Conservation (phyloP, 2,888 invertebrate species). For the Rhodophaea formosa region DNA sequence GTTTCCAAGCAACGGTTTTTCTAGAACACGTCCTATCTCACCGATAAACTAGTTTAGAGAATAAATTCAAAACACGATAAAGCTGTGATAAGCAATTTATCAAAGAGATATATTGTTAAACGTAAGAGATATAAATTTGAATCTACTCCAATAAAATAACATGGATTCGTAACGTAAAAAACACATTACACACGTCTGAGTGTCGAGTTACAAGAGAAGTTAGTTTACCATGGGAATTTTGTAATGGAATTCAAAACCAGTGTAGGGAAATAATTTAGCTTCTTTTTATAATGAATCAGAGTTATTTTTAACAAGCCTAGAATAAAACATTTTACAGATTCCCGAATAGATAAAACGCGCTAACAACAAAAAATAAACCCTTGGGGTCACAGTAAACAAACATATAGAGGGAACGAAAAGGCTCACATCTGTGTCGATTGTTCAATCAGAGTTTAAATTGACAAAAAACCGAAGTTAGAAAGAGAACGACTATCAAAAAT, state of each 20-base stretch:
- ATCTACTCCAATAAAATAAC: constrained; percentile 15
- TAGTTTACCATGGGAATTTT: constrained; percentile 7
- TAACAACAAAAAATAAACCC: not conserved
- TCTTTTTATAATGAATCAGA: constrained; percentile 1
- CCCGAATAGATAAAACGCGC: not conserved
- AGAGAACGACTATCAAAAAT: constrained; percentile 51
- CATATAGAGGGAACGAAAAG: constrained; percentile 58
- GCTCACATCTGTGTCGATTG: constrained; percentile 57
- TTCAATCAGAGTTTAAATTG: constrained; percentile 53
- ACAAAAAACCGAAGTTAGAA: constrained; percentile 57
- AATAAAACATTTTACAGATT: not conserved
- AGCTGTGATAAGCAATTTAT: constrained; percentile 25
- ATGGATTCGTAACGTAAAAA: constrained; percentile 5
- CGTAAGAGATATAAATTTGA: constrained; percentile 13
- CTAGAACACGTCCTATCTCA: constrained; percentile 18
- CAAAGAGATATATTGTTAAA: constrained; percentile 25
- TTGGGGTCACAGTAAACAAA: constrained; percentile 21
- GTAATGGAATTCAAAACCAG: constrained; percentile 2
- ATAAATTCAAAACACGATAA: constrained; percentile 22
- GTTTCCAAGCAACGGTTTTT: constrained; percentile 14
- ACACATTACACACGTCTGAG: constrained; percentile 1
- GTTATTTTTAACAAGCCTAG: not conserved
- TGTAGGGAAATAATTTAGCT: not conserved
- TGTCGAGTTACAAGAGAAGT: constrained; percentile 15
- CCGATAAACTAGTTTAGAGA: constrained; percentile 18